A percentile compares a stretch with the other conserved stretches of the same genome.
phyloP scores from a whole-genome alignment of 2,888 invertebrate species.

The Sphaeridia pumilis region DNA sequence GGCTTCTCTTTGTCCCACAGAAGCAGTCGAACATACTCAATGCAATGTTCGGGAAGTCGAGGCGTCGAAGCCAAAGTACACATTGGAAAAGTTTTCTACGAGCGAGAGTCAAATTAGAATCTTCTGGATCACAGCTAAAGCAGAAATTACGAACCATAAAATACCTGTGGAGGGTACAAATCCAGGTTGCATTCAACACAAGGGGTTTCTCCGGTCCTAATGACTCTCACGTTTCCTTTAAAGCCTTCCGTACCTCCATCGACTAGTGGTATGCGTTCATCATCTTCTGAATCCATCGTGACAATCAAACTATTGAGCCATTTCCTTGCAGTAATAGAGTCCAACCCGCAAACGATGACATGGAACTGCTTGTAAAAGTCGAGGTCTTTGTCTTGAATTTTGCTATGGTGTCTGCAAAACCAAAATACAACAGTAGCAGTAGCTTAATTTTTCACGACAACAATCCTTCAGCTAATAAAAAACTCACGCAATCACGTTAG shows the following conservation, averaged over 20 bases:
- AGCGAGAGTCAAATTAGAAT: no score
- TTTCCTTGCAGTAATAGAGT: slow-evolving; percentile 88
- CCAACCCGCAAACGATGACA: slow-evolving; percentile 90
- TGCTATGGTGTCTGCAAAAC: slow-evolving; percentile 56
- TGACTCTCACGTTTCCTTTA: slow-evolving; percentile 92
- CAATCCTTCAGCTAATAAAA: not conserved
- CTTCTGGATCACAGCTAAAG: no score
- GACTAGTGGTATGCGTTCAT: slow-evolving; percentile 75
- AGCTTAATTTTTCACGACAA: not conserved
- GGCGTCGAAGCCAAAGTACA: slow-evolving; percentile 99
- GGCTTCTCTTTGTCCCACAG: slow-evolving; percentile 95
- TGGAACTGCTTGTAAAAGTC: slow-evolving; percentile 86
- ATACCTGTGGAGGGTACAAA: slow-evolving; percentile 82
- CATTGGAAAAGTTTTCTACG: slow-evolving; percentile 78
- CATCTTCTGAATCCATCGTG: slow-evolving; percentile 59
- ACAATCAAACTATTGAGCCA: slow-evolving; percentile 95
- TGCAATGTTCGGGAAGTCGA: slow-evolving; percentile 93
- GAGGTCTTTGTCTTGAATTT: slow-evolving; percentile 87
- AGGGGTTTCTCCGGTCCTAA: slow-evolving; percentile 72
- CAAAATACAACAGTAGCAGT: no score
- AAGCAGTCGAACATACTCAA: slow-evolving; percentile 93
- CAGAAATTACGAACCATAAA: no score
- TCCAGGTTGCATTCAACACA: slow-evolving; percentile 97
- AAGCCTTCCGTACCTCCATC: slow-evolving; percentile 99
- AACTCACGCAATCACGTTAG: slow-evolving; percentile 62